These are phyloP conservation scores for Meandrusa payeni DNA, from an alignment of 2,888 invertebrate species.

Conservation along the genomic window DNA sequence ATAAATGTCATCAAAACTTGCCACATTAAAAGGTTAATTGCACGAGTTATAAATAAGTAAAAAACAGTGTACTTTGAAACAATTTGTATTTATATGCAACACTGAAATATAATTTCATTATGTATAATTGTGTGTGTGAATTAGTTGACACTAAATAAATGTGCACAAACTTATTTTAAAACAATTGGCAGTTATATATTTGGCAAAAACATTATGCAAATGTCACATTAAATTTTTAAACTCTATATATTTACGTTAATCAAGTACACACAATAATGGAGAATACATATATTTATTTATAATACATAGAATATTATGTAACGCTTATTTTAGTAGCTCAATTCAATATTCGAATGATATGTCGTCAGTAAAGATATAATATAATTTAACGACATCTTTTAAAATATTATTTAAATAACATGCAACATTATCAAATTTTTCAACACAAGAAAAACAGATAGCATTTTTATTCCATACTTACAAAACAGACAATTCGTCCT, in stretches of 20 bases:
- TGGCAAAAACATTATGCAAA: conserved; percentile 45
- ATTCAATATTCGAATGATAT: conserved; percentile 11
- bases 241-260: background rate
- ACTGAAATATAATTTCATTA: conserved; percentile 68
- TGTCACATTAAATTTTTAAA: conserved; percentile 29
- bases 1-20: conserved; percentile 67
- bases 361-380: background rate
- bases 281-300: conserved; percentile 3
- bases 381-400: conserved; percentile 8
- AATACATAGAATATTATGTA: too few relatives aligned
- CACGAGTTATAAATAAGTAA: conserved; percentile 30
- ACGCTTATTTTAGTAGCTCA: conserved; percentile 2
- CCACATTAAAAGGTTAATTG: conserved; percentile 46
- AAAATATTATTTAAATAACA: background rate
- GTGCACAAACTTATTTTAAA: conserved; percentile 41
- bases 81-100: conserved; percentile 71
- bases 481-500: background rate
- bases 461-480: background rate
- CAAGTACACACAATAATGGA: conserved; percentile 10
- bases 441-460: too few relatives aligned
- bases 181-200: conserved; percentile 65
- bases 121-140: conserved; percentile 51
- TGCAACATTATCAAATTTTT: too few relatives aligned
- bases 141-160: conserved; percentile 47
- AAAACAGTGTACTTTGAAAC: conserved; percentile 51